Conservation (phyloP, 2,888 invertebrate species). For the Mimumesa dahlbomi region DNA sequence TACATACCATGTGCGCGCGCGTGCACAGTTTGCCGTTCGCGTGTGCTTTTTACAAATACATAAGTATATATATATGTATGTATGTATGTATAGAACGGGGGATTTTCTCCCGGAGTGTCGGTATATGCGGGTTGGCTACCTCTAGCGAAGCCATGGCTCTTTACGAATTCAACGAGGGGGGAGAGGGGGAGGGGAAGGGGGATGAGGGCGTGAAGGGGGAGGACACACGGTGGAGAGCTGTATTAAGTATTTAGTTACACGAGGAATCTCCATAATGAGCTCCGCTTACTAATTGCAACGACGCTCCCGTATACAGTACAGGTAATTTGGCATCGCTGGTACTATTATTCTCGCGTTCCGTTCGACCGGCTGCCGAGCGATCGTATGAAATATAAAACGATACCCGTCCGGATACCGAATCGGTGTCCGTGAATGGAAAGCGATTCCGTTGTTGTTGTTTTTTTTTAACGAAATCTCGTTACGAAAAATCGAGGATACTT, state of each 20-base stretch:
- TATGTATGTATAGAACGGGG: too few relatives aligned
- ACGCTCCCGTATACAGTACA: neutral
- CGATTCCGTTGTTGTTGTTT: too few relatives aligned
- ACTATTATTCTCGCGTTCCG: neutral
- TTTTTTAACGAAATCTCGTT: too few relatives aligned
- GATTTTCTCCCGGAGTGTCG: constrained; percentile 34
- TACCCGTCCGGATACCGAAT: too few relatives aligned
- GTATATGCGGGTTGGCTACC: constrained; percentile 50
- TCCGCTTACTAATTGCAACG: constrained; percentile 71
- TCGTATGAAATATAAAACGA: too few relatives aligned
- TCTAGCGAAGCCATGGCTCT: constrained; percentile 42
- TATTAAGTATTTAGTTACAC: constrained; percentile 73
- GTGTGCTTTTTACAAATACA: constrained; percentile 34
- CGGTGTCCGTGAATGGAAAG: too few relatives aligned
- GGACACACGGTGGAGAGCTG: constrained; percentile 62
- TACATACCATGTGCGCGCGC: constrained; percentile 10
- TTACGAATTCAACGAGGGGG: constrained; percentile 67
- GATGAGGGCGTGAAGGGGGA: too few relatives aligned
- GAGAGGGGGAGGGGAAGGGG: too few relatives aligned
- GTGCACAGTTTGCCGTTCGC: neutral
- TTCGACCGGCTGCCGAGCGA: neutral
- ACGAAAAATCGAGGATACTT: too few relatives aligned
- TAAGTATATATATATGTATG: too few relatives aligned
- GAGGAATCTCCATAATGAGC: constrained; percentile 73
- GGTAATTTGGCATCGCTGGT: constrained; percentile 24